Evolutionary conservation across 2,797 vertebrate genomes (phyloP), one percentile per base, ranked within the genome.

Genomic region (Sebastes diaconus): DNA sequence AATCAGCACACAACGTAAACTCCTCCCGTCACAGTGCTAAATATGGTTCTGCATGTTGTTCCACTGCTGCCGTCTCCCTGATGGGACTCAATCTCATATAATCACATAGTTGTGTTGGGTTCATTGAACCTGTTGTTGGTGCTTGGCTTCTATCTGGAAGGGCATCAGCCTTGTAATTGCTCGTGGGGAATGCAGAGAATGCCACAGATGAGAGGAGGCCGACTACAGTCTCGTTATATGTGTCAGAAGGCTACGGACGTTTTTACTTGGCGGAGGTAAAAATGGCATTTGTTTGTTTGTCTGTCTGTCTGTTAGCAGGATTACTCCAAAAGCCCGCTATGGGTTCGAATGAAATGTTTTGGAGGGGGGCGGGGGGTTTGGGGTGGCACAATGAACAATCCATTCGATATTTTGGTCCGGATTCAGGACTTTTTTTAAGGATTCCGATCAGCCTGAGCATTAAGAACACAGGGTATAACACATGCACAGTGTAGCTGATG

Each of bases 151-250:
- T 83, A 25, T 73, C 57, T 83, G 34, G 8, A 3, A 59, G 74
- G 27, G 67, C 68, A 76, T 79, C 75, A 29, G n/a, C 27, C 22
- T 69, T 64, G 57, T 79, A 77, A 79, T 79, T 76, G 34, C 59
- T 52, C 0, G 4, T 5, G 22, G 13, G 46, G 77, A 76, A 77
- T 81, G 72, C 24, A n/a, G 66, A 67, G 57, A 71, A 76, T 74
- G 75, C 12, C 13, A 32, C 46, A 66, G 75, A 76, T 67, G 72
- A 80, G 32, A 74, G 42, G 76, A 36, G 34, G 54, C 14, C 3
- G 2, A n/a, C n/a, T 4, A 18, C 6, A 18, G 27, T 6, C 27
- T 73, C 30, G 36, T 63, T 58, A 5, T 29, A 27, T 12, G 24
- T 42, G 61, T 70, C 64, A 61, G 46, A 65, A n/a, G 36, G 20